phyloP scores from a whole-genome alignment of 2,888 invertebrate genomes.

The Heliconius charithonia region DNA sequence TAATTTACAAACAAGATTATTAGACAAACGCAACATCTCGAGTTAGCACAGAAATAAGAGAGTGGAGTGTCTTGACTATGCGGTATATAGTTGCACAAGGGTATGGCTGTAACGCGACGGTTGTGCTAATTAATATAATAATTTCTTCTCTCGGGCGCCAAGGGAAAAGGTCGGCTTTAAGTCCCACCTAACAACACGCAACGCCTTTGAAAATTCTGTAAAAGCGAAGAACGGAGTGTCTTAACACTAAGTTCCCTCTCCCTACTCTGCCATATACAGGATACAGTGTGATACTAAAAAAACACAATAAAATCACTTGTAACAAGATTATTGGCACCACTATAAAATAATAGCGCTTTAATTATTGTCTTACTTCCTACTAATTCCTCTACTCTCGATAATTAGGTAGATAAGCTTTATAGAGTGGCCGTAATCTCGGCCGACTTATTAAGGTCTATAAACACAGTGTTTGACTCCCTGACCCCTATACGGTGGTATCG shows the following conservation, averaged over 20 bases:
- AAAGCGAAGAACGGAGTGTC: too few species aligned
- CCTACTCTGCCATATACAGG: background rate
- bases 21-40: too few species aligned
- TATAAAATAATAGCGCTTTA: slow-evolving; percentile 23
- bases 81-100: too few species aligned
- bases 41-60: too few species aligned
- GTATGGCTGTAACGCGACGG: too few species aligned
- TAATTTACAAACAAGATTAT: too few species aligned
- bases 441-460: slow-evolving; percentile 75
- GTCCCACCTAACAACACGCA: too few species aligned
- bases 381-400: slow-evolving; percentile 52
- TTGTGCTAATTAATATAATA: too few species aligned
- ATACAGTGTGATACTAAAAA: background rate
- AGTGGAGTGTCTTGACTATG: too few species aligned
- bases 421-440: slow-evolving; percentile 58
- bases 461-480: slow-evolving; percentile 73
- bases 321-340: background rate
- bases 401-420: slow-evolving; percentile 62
- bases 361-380: slow-evolving; percentile 44
- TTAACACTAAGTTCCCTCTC: background rate
- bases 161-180: too few species aligned
- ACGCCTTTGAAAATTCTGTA: too few species aligned
- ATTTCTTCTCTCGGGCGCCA: too few species aligned
- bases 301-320: background rate
- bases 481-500: slow-evolving; percentile 70